Base-by-base conservation (phyloP, 2,888 invertebrate species). In the Malachius bipustulatus region DNA sequence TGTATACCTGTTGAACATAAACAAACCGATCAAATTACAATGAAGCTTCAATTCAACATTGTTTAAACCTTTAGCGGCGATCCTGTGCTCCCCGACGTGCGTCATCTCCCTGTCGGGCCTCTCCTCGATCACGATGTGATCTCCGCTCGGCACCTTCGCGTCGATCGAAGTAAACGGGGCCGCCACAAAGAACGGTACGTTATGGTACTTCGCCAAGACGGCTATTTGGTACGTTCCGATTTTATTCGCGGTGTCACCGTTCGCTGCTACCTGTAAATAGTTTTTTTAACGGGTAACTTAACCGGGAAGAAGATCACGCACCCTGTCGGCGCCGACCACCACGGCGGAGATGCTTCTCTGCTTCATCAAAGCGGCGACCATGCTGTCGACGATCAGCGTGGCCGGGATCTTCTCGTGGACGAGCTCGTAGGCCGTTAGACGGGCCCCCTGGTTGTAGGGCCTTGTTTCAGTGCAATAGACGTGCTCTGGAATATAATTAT, bases 231-330 rank as follows among this genome's bases (percentile, higher is more conserved):
- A 91, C 9, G 91, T 91, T 51, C 94, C 97, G 56, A 97, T 94
- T 73, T 98, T 98, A 61, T 98, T 98, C 1, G 97, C 97, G 0
- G 96, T 96, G 60, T 99, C 97, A 1, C 98, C 98, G 63, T 98
- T 98, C 2, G 82, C 78, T 9, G 88, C 90, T 16, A 93, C 78
- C 79, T 79, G 50, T 24, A 42, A 36, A 35, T 16, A 40, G 16
- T 32, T 30, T 36, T 36, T 30, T 30, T 16, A 35, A 14, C 9
- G 2, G 10, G 10, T 4, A 9, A 3, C 4, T 35, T 8, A 40
- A 33, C 26, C 11, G 13, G 34, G 30, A 24, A 32, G 24, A 27
- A 16, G 6, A 19, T 19, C n/a, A 19, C 24, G n/a, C 24, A 85
- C 90, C 58, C 97, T 73, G 60, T 98, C 98, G 31, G 97, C 97